Evolutionary conservation across 2,888 invertebrate genomes (phyloP), one percentile per base, ranked within the genome.

Genomic region (Holacanthella duospinosa): DNA sequence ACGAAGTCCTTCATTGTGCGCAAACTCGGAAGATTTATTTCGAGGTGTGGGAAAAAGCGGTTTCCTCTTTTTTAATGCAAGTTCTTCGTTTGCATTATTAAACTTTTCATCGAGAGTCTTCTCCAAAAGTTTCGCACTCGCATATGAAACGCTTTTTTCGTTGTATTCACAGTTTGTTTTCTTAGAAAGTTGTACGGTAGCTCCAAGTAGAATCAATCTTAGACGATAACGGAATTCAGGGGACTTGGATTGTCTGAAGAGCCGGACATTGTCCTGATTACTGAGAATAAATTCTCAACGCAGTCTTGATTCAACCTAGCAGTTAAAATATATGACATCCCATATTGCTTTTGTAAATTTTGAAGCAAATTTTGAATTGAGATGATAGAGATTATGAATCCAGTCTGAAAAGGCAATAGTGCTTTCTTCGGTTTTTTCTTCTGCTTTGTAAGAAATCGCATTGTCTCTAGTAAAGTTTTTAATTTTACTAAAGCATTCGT

Each of bases 391-490:
- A 63, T 26, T 55, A 63, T 16, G 26, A 63, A 55, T 27, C 64
- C 64, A 26, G 4, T 21, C 43, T 64, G 64, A 43, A 28, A 64
- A 27, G 64, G 64, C n/a, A 64, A 29, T 12, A 61, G 2, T 1
- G 55, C 36, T 19, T 57, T 55, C 44, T 48, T 64, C 4, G 48
- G 48, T n/a, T 53, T 43, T 43, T 48, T 61, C 58, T 56, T 57
- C 9, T 28, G 43, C 26, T 43, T 55, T 43, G 55, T 55, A 2
- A 54, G n/a, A 28, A 36, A 59, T 21, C 43, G 29, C 27, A 55
- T 59, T n/a, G n/a, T 54, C n/a, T 16, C n/a, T 28, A 63, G 19
- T 26, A 43, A 48, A 29, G 12, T 25, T 19, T 28, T n/a, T 1
- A 59, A 29, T 2, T 60, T 28, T 12, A 48, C n/a, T 26, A 61